phyloP scores from a whole-genome alignment of 1,140 invertebrate genomes.

The Drosophila baimaii region DNA sequence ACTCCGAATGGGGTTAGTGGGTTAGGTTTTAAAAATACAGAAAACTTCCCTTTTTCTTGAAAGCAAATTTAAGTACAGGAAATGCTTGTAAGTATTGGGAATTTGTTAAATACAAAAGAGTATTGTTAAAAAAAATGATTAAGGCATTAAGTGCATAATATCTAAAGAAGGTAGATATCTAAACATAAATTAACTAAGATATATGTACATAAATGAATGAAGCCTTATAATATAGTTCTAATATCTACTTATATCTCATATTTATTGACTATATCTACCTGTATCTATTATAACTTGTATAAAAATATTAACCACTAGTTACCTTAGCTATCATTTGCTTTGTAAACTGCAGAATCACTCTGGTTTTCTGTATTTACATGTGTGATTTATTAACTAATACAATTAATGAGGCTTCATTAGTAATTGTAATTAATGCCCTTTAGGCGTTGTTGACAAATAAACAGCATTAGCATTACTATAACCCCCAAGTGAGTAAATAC shows the following conservation, averaged over 20 bases:
- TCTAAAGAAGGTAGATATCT: too few relatives aligned
- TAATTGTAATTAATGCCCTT: background rate
- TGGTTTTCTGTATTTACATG: constrained; percentile 1
- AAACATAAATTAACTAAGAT: background rate
- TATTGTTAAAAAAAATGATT: too few relatives aligned
- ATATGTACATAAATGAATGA: background rate
- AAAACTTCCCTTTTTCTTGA: background rate
- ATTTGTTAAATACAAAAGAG: background rate
- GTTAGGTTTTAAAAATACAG: background rate
- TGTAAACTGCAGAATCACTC: background rate
- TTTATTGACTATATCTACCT: background rate
- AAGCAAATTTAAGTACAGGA: too few relatives aligned
- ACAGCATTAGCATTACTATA: background rate
- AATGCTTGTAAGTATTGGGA: background rate
- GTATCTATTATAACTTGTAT: background rate
- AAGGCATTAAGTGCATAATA: too few relatives aligned
- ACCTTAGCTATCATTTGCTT: background rate
- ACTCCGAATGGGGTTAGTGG: background rate
- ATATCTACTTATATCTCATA: background rate
- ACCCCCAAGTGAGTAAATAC: background rate
- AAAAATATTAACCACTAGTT: background rate
- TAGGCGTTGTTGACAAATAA: background rate
- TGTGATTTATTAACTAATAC: constrained; percentile 2
- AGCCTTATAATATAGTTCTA: background rate
- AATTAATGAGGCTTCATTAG: background rate